Evolutionary conservation across 2,888 invertebrate genomes (phyloP), one percentile per base, ranked within the genome.

Genomic region (Epinotia ramella): DNA sequence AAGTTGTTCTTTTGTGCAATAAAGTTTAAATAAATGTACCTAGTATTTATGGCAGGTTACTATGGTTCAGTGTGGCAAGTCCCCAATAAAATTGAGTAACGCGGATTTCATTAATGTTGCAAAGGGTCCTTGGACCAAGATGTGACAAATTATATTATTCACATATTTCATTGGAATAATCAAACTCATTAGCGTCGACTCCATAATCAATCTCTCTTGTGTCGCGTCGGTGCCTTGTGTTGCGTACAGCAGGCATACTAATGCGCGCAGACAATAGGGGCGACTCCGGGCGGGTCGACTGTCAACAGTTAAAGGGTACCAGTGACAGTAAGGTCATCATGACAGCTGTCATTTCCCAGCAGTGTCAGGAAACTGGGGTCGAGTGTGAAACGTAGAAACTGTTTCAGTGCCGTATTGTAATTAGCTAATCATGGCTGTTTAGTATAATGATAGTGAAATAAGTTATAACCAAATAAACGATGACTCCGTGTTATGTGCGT

Each of bases 31-130:
- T 28, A 28, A 28, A 28, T 28, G 2, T 20, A 33, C 24, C 40
- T 18, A 44, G 44, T 13, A 20, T 13, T 46, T 5, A 24, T 56
- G 57, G 57, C 67, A 57, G 18, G 67, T 68, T 68, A 44, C 44
- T 16, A n/a, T 46, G n/a, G 68, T 24, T 20, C 20, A 3, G 16
- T 73, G 65, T 66, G 59, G 57, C 49, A 66, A 60, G 46, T 69
- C 20, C 53, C 40, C 71, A 40, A 73, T 73, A 73, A 73, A 73
- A 73, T 73, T 66, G 20, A 40, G 53, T 40, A 67, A 73, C 13
- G 28, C 18, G 73, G 49, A 60, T 66, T 59, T 66, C 49, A 60
- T 66, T 73, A 73, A 18, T 16, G 60, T 60, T 67, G 56, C 40
- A 60, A 66, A 13, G 16, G 59, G 49, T 40, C 68, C 44, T 68